phyloP scores from a whole-genome alignment of 1,140 invertebrate genomes.

The Drosophila sp. region DNA sequence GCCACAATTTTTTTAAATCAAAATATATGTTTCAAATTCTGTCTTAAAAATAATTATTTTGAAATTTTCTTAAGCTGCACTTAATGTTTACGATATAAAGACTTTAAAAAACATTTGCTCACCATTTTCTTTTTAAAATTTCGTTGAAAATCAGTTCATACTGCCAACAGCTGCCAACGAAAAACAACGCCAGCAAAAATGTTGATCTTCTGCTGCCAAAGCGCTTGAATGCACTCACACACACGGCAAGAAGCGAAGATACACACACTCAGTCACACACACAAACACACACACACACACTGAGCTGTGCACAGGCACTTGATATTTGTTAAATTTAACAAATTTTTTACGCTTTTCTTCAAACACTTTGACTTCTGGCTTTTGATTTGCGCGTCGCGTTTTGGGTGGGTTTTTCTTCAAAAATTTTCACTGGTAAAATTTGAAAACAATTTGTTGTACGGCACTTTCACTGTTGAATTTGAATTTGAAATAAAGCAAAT shows the following conservation, averaged over 20 bases:
- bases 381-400: conserved; percentile 52
- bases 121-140: conserved; percentile 80
- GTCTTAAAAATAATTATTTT: neutral
- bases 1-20: no score
- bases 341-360: conserved; percentile 48
- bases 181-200: conserved; percentile 66
- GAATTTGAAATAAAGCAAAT: conserved; percentile 37
- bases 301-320: conserved; percentile 51
- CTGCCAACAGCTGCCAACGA: conserved; percentile 82
- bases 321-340: conserved; percentile 62
- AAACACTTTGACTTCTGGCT: conserved; percentile 26
- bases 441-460: conserved; percentile 38
- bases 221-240: conserved; percentile 58
- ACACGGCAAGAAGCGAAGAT: conserved; percentile 7
- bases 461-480: conserved; percentile 73
- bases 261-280: conserved; percentile 39
- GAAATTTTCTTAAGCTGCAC: conserved; percentile 44
- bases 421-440: conserved; percentile 79
- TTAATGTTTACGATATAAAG: conserved; percentile 49
- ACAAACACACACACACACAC: conserved; percentile 41
- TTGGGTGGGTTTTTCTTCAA: conserved; percentile 45
- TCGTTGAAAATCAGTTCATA: conserved; percentile 81
- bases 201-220: conserved; percentile 64
- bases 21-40: neutral
- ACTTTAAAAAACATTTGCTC: conserved; percentile 50